phyloP scores from a whole-genome alignment of 2,888 invertebrate species.

The Cyaniris semiargus region DNA sequence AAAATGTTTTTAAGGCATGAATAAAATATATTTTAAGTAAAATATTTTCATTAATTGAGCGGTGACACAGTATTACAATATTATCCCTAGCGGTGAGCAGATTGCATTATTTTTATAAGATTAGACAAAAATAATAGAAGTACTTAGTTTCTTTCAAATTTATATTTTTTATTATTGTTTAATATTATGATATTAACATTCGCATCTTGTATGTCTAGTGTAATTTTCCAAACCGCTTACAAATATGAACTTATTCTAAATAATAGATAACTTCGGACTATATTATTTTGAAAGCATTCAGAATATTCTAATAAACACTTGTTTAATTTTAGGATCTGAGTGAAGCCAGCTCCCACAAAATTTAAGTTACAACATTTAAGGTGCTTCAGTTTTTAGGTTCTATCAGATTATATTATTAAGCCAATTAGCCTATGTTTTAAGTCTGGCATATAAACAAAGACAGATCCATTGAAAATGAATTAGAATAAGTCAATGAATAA shows the following conservation, averaged over 20 bases:
- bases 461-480: not conserved
- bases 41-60: no score
- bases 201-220: constrained; percentile 65
- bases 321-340: not conserved
- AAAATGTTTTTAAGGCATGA: no score
- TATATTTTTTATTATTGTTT: constrained; percentile 70
- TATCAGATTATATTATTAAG: not conserved
- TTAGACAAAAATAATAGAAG: constrained; percentile 35
- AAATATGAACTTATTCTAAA: constrained; percentile 59
- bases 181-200: constrained; percentile 64
- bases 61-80: no score
- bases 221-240: constrained; percentile 73
- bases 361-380: not conserved
- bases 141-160: constrained; percentile 68
- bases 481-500: not conserved
- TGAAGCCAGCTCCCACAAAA: not conserved
- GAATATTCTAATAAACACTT: constrained; percentile 15
- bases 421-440: not conserved
- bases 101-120: not conserved
- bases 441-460: not conserved
- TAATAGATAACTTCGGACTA: constrained; percentile 71
- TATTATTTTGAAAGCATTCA: constrained; percentile 45
- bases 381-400: not conserved
- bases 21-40: no score
- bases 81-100: no score